Evolutionary conservation across 1,140 invertebrate species (phyloP).

Genomic region (Zophobas morio): DNA sequence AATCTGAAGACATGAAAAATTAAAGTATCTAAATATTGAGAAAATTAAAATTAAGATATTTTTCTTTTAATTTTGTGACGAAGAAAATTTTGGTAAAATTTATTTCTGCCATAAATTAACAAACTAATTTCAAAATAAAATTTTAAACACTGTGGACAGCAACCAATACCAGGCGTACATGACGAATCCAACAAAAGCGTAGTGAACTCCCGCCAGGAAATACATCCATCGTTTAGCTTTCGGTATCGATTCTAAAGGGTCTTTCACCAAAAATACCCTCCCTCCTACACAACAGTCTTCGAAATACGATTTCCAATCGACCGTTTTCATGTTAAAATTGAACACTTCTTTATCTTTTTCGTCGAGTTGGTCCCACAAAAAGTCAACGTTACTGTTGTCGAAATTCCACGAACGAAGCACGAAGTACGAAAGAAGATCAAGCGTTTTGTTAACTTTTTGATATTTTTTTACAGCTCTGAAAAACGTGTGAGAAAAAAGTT

Average conservation of each 20-base stretch:
- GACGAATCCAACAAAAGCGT: conserved; percentile 15
- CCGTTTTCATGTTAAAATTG: conserved; percentile 17
- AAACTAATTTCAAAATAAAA: no score
- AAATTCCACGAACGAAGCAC: conserved; percentile 10
- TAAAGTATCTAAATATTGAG: no score
- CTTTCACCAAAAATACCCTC: conserved; percentile 26
- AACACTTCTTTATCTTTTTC: conserved; percentile 8
- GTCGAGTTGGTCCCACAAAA: neutral
- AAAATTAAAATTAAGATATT: no score
- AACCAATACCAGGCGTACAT: neutral
- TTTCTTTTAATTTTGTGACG: no score
- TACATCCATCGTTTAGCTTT: conserved; percentile 16
- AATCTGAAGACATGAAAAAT: no score
- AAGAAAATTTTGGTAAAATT: no score
- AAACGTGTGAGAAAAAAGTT: conserved; percentile 43
- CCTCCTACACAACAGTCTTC: neutral
- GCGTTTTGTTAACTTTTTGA: conserved; percentile 31
- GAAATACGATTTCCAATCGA: conserved; percentile 18
- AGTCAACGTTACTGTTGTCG: neutral
- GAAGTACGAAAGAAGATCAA: neutral
- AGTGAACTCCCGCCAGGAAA: conserved; percentile 16
- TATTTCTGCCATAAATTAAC: no score
- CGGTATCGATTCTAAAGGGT: conserved; percentile 19
- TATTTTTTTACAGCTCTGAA: conserved; percentile 80
- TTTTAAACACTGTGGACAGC: neutral